Percentiles rank a stretch among this genome's conserved stretches.
These are phyloP conservation scores for Ischnura elegans DNA, from an alignment of 2,888 invertebrate species.

Conservation along the genomic window DNA sequence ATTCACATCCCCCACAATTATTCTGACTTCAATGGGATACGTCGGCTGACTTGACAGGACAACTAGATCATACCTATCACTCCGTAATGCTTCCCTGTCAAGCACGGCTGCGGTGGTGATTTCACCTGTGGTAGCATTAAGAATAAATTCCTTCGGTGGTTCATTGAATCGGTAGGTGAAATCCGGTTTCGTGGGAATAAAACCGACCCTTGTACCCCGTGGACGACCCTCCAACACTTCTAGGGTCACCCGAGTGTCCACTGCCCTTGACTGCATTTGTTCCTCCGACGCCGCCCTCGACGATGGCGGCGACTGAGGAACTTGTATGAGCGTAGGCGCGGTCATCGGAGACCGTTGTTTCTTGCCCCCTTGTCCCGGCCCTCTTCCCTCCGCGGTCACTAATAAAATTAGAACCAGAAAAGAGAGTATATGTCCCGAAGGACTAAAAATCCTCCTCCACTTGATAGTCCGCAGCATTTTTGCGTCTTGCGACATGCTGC, in stretches of 20 bases:
- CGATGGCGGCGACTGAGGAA: conserved; percentile 37
- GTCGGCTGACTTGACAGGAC: conserved; percentile 95
- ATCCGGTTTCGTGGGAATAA: conserved; percentile 91
- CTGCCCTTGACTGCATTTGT: conserved; percentile 91
- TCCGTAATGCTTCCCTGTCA: conserved; percentile 90
- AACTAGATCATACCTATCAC: conserved; percentile 92
- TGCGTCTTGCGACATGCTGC: conserved; percentile 47
- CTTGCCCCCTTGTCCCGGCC: conserved; percentile 51
- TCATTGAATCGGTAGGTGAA: conserved; percentile 97
- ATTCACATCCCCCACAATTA: conserved; percentile 94
- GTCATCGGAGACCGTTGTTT: conserved; percentile 62
- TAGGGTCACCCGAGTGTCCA: conserved; percentile 91
- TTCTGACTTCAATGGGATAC: conserved; percentile 94
- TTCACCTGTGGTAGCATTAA: conserved; percentile 91
- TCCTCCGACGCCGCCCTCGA: conserved; percentile 57
- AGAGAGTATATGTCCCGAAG: conserved; percentile 19
- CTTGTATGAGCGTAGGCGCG: conserved; percentile 51
- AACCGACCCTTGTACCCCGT: conserved; percentile 90
- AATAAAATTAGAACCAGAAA: conserved; percentile 40
- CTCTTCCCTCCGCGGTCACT: conserved; percentile 44
- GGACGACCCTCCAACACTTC: conserved; percentile 92
- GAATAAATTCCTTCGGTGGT: conserved; percentile 90
- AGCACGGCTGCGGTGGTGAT: conserved; percentile 90
- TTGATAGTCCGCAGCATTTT: conserved; percentile 60
- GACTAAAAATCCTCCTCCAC: conserved; percentile 30